Conservation (phyloP, 1,140 invertebrate species). For the fruit fly (Drosophila melanogaster) region Release_6_plus_ISO1_MT NT_033777.3:28706501-28707000, state of each 20-base stretch:
- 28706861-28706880: constrained; percentile 25
- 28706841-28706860: constrained; percentile 26
- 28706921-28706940: neutral
- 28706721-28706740: constrained; percentile 90
- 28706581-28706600: constrained; percentile 75
- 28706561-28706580: constrained; percentile 60
- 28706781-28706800: constrained; percentile 69
- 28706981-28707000: constrained; percentile 40
- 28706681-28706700: constrained; percentile 90
- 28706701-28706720: constrained; percentile 90
- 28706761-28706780: constrained; percentile 59
- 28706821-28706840: constrained; percentile 78
- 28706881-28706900: constrained; percentile 32
- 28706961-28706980: constrained; percentile 23
- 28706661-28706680: constrained; percentile 74
- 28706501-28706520: constrained; percentile 75
- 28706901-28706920: constrained; percentile 18
- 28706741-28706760: constrained; percentile 88
- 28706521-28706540: constrained; percentile 51
- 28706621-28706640: neutral
- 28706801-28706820: constrained; percentile 85
- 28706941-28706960: constrained; percentile 31
- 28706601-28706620: constrained; percentile 68
- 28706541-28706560: constrained; percentile 66
- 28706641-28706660: neutral